Percentiles rank a stretch among this genome's conserved stretches.
phyloP scores from a whole-genome alignment of 2,888 invertebrate species.

The Mystacides longicornis region DNA sequence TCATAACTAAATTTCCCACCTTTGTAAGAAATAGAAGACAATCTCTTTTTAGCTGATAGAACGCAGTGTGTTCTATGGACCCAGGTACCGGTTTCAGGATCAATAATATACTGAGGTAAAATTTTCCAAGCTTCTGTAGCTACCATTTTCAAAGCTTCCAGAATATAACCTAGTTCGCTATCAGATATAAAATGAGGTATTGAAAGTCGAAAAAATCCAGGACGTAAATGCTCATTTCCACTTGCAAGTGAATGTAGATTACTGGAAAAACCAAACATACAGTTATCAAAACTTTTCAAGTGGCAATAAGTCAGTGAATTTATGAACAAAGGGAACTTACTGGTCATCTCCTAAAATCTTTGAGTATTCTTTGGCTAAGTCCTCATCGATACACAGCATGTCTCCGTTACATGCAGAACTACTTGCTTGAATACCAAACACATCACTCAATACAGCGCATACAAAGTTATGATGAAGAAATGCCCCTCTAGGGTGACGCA shows the following conservation, averaged over 20 bases:
- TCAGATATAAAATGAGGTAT: constrained; percentile 81
- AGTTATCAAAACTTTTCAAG: neutral
- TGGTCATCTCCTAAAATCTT: constrained; percentile 46
- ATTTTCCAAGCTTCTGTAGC: constrained; percentile 86
- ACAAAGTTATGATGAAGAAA: constrained; percentile 87
- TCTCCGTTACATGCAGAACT: constrained; percentile 83
- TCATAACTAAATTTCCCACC: constrained; percentile 69
- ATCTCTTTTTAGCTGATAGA: constrained; percentile 75
- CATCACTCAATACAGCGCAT: constrained; percentile 78
- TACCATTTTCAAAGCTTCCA: constrained; percentile 80
- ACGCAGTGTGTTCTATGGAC: constrained; percentile 72
- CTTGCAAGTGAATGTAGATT: constrained; percentile 25
- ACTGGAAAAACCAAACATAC: constrained; percentile 29
- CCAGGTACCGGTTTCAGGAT: constrained; percentile 86
- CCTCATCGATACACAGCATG: constrained; percentile 73
- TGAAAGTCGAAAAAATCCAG: constrained; percentile 80
- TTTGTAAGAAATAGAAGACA: constrained; percentile 67
- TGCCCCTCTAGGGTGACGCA: constrained; percentile 71
- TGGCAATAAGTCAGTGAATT: constrained; percentile 29
- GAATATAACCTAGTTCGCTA: constrained; percentile 68
- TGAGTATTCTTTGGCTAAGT: constrained; percentile 69
- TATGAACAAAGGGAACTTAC: constrained; percentile 30
- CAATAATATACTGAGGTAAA: constrained; percentile 79
- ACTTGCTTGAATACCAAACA: constrained; percentile 84
- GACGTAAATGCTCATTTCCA: constrained; percentile 63